Evolutionary conservation across 2,888 invertebrate species (phyloP), one percentile per base, ranked within the genome.

Genomic region (Agonopterix alstromeriana): DNA sequence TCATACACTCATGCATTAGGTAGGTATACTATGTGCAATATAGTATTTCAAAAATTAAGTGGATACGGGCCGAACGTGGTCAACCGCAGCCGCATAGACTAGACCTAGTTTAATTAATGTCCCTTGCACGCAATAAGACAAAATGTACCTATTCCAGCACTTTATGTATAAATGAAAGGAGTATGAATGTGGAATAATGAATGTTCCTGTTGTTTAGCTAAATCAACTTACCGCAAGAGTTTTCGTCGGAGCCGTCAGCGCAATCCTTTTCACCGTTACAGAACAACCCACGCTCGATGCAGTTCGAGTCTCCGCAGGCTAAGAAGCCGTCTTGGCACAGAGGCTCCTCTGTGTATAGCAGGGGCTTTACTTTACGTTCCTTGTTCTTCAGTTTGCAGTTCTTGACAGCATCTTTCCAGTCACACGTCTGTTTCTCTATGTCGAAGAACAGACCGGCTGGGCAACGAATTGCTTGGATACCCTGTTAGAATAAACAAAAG

Each of bases 191-290:
- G 17, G 2, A 17, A 17, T 17, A 17, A 17, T 17, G 27, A 27
- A 27, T 27, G 27, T 27, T 27, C 0, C 27, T 27, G 27, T 27
- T 27, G 5, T 27, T 27, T 27, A 5, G 27, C 5, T 27, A 27
- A 27, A 27, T 27, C 5, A 46, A 90, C 95, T 92, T 81, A 97
- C 97, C 96, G 74, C 97, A 97, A 73, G 93, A 92, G 75, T 96
- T 97, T 82, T 97, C 97, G 71, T 97, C 97, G 35, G 96, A 97
- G 46, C 96, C 96, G 69, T 97, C 97, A 1, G 90, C 77, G 71
- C 97, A 97, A 81, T 97, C 96, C 73, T 94, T 95, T 73, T 96
- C 96, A 47, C 97, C 96, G 88, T 97, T 97, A 82, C 97, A 97
- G 93, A 97, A 97, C 46, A 97, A 93, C 10, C 96, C 96, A 48